phyloP scores from a whole-genome alignment of 2,888 invertebrate species.

The Gymnoscelis rufifasciata region DNA sequence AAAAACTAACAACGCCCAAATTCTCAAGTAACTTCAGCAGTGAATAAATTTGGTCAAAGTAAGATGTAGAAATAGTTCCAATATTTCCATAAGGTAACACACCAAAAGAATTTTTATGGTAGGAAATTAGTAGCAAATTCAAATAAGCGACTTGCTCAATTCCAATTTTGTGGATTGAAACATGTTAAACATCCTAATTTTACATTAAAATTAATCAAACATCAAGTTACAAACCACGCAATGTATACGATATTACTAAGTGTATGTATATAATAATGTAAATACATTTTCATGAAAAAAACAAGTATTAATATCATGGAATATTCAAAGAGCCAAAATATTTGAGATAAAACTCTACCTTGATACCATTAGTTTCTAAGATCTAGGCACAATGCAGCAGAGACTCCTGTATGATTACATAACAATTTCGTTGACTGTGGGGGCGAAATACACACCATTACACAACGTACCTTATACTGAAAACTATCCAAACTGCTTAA shows the following conservation, averaged over 20 bases:
- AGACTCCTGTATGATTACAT: conserved; percentile 78
- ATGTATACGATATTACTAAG: conserved; percentile 79
- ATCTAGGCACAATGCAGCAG: conserved; percentile 81
- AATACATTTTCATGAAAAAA: conserved; percentile 78
- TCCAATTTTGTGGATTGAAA: conserved; percentile 59
- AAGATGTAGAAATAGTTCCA: conserved; percentile 73
- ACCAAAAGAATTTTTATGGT: conserved; percentile 13
- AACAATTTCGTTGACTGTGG: conserved; percentile 78
- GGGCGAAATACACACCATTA: conserved; percentile 66
- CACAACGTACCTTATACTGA: conserved; percentile 50
- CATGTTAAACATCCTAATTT: conserved; percentile 74
- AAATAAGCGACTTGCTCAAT: conserved; percentile 52
- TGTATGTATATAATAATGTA: conserved; percentile 74
- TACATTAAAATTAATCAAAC: conserved; percentile 73
- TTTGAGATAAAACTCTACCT: conserved; percentile 79
- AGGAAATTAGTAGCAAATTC: conserved; percentile 14
- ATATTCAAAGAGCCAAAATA: conserved; percentile 79
- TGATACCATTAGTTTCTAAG: conserved; percentile 79
- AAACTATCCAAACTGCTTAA: conserved; percentile 53
- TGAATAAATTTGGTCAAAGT: conserved; percentile 68
- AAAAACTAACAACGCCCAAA: conserved; percentile 51
- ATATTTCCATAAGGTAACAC: conserved; percentile 31
- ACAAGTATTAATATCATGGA: conserved; percentile 71
- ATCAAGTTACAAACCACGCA: conserved; percentile 78
- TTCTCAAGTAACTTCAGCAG: conserved; percentile 66